Conservation (phyloP, 2,888 invertebrate species). For the Dinocampus coccinellae region DNA sequence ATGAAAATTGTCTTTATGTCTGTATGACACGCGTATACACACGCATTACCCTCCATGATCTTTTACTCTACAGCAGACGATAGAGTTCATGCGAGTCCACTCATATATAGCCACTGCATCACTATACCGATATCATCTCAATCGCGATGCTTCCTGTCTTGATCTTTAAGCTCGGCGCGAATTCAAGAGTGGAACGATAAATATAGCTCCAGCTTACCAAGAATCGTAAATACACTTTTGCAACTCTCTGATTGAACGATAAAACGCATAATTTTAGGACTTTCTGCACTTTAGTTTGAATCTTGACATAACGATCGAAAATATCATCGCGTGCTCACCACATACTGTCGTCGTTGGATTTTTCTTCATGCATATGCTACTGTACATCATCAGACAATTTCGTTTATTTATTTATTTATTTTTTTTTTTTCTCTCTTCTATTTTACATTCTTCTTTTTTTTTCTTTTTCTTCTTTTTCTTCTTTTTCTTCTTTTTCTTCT, state of each 20-base stretch:
- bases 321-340: background rate
- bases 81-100: slow-evolving; percentile 48
- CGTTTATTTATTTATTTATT: no score
- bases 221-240: slow-evolving; percentile 53
- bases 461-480: no score
- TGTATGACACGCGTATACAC: slow-evolving; percentile 17
- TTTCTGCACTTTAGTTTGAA: slow-evolving; percentile 55
- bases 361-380: background rate
- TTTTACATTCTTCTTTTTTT: no score
- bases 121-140: slow-evolving; percentile 57
- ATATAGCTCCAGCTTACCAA: slow-evolving; percentile 55
- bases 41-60: background rate
- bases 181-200: slow-evolving; percentile 50
- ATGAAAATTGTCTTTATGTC: slow-evolving; percentile 45
- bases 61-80: background rate
- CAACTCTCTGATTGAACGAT: slow-evolving; percentile 54
- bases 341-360: background rate
- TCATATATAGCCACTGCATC: slow-evolving; percentile 43
- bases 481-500: no score
- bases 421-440: no score
- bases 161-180: slow-evolving; percentile 40
- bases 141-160: slow-evolving; percentile 46
- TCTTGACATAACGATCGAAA: slow-evolving; percentile 42
- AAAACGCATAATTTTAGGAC: slow-evolving; percentile 59
- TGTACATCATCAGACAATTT: no score